Conservation (phyloP, 2,113 vertebrate species). For the Tupaia tana region DNA sequence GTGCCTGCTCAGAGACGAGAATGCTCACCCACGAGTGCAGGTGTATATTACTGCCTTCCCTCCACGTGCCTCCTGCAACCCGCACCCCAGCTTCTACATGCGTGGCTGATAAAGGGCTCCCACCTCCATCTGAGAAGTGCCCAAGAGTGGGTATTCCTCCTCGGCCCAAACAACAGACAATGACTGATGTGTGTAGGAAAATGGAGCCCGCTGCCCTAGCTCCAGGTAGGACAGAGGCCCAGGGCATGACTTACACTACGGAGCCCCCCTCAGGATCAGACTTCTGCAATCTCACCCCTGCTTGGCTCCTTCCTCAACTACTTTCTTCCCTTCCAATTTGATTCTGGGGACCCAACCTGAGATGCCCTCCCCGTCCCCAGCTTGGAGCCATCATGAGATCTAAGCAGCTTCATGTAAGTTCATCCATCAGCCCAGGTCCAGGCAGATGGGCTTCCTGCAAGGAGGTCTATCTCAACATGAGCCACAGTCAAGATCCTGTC, state of each 20-base stretch:
- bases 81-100: not conserved
- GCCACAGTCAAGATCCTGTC: too few relatives aligned
- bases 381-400: too few relatives aligned
- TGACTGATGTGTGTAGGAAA: too few relatives aligned
- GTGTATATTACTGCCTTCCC: not conserved
- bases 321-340: not conserved
- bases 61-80: not conserved
- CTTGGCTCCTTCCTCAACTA: not conserved
- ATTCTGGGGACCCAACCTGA: not conserved
- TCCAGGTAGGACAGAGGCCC: not conserved
- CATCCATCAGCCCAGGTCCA: not conserved
- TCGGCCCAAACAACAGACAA: not conserved
- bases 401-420: not conserved
- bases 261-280: not conserved
- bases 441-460: not conserved
- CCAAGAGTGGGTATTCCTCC: not conserved
- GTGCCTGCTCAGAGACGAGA: not conserved
- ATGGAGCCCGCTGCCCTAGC: not conserved
- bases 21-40: not conserved
- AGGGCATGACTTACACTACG: not conserved
- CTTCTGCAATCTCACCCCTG: not conserved
- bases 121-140: not conserved
- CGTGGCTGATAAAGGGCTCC: not conserved
- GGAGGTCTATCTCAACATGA: too few relatives aligned
- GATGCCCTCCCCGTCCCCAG: not conserved